Conservation (phyloP, 2,888 invertebrate species). For the Nasonovia ribisnigri region DNA sequence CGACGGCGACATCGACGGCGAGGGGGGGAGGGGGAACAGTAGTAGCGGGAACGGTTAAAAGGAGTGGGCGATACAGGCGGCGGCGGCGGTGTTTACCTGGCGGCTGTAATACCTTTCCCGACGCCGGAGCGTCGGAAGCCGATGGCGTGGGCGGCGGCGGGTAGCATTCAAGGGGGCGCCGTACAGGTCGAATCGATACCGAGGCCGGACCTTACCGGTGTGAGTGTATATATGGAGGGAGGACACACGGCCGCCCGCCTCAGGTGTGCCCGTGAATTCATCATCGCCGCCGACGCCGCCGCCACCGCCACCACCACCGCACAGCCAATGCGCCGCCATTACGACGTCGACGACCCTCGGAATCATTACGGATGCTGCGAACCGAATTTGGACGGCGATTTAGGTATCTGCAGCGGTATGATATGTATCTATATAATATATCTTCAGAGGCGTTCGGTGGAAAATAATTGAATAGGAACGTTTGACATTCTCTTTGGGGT, state of each 20-base stretch:
- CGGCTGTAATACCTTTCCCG: constrained; percentile 57
- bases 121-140: constrained; percentile 58
- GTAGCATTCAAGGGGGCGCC: constrained; percentile 32
- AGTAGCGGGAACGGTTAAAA: background rate
- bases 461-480: background rate
- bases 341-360: constrained; percentile 30
- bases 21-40: background rate
- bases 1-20: background rate
- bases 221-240: constrained; percentile 40
- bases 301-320: constrained; percentile 5
- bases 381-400: constrained; percentile 17
- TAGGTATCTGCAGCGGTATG: background rate
- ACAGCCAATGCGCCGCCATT: constrained; percentile 60
- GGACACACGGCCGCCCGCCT: constrained; percentile 60
- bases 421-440: background rate
- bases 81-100: constrained; percentile 52
- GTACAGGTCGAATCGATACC: constrained; percentile 65
- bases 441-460: background rate
- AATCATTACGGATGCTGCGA: constrained; percentile 32
- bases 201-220: constrained; percentile 64
- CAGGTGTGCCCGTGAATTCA: constrained; percentile 64
- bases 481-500: background rate
- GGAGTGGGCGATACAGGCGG: background rate
- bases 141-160: constrained; percentile 15
- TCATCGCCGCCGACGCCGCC: constrained; percentile 40